Conservation (phyloP, 1,140 invertebrate species). For the Temnothorax longispinosus region DNA sequence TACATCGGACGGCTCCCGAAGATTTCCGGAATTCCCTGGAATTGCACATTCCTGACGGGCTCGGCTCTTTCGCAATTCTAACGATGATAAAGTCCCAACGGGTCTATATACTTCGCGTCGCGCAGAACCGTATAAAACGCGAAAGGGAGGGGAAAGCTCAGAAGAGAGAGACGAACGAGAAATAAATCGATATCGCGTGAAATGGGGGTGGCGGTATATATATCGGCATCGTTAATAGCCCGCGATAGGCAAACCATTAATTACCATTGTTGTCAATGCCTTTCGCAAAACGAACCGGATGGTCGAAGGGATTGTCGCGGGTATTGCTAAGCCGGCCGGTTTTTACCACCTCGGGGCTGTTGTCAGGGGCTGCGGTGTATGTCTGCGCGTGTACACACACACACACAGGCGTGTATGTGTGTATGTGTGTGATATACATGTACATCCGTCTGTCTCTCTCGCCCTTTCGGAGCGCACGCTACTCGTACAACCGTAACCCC, state of each 20-base stretch:
- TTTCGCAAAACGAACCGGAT: conserved; percentile 49
- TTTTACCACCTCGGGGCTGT: conserved; percentile 62
- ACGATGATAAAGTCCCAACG: conserved; percentile 3
- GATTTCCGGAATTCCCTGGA: neutral
- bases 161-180: neutral
- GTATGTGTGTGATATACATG: neutral
- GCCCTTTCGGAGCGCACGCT: conserved; percentile 46
- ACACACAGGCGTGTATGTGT: neutral
- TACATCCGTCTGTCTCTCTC: conserved; percentile 20
- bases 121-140: neutral
- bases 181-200: conserved; percentile 36
- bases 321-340: conserved; percentile 45
- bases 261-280: conserved; percentile 26
- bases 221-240: conserved; percentile 32
- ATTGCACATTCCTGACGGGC: neutral
- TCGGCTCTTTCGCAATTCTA: conserved; percentile 24
- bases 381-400: neutral
- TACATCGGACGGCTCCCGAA: neutral
- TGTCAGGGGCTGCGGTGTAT: conserved; percentile 48
- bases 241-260: conserved; percentile 28
- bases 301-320: conserved; percentile 55
- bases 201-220: neutral
- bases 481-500: conserved; percentile 76
- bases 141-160: neutral
- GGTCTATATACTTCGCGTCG: neutral